Percentiles rank a stretch among this genome's conserved stretches.
Evolutionary conservation across 2,113 vertebrate genomes (phyloP).

Genomic region (Calyptommatus sinebrachiatus): DNA sequence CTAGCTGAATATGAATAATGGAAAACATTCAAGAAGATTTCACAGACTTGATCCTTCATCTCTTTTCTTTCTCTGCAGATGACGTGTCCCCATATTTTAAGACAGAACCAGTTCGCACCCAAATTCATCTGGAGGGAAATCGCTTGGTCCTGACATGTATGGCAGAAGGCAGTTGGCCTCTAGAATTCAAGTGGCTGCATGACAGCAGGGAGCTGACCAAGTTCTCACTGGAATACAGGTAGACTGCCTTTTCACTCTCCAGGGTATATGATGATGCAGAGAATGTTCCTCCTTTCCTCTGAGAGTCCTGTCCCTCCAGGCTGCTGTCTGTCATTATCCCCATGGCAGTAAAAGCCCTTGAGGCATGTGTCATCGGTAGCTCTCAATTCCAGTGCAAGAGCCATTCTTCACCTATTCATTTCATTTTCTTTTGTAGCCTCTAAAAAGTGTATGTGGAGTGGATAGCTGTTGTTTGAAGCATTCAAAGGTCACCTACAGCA

Average conservation of each 20-base stretch:
- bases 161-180: conserved; percentile 98
- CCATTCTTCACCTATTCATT: background rate
- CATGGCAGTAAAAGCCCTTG: conserved; percentile 8
- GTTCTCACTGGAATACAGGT: conserved; percentile 97
- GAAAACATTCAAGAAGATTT: background rate
- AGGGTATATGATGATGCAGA: background rate
- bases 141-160: conserved; percentile 97
- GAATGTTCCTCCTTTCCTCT: fast-evolving
- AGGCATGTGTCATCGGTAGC: conserved; percentile 3
- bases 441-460: background rate
- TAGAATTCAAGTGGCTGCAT: conserved; percentile 98
- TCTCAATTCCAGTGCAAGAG: background rate
- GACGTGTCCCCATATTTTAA: conserved; percentile 97
- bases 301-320: background rate
- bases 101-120: conserved; percentile 91
- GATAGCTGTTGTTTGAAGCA: background rate
- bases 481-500: conserved; percentile 15
- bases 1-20: background rate
- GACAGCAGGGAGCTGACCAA: conserved; percentile 89
- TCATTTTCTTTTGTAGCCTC: background rate
- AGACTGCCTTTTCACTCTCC: background rate
- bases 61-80: conserved; percentile 67
- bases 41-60: background rate
- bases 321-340: conserved; percentile 4
- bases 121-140: conserved; percentile 95